A percentile compares a stretch with the other conserved stretches of the same genome.
phyloP scores from a whole-genome alignment of 2,797 vertebrate genomes.

The Sternotherus odoratus region DNA sequence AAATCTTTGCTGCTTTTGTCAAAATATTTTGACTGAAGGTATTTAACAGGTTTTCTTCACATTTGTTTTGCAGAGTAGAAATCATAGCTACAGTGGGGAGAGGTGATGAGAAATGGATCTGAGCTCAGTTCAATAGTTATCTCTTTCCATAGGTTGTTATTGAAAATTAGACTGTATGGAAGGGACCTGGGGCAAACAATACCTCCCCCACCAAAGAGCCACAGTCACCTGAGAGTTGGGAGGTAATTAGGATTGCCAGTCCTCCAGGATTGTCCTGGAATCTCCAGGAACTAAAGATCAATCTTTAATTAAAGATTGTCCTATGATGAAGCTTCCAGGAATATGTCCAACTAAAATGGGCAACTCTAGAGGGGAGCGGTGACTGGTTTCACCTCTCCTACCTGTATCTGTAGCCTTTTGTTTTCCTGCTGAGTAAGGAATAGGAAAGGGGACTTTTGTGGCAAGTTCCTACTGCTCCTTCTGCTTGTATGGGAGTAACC shows the following conservation, averaged over 20 bases:
- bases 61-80: neutral
- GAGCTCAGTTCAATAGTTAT: constrained; percentile 4
- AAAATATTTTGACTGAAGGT: neutral
- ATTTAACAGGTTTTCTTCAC: neutral
- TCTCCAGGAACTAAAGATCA: too few species aligned
- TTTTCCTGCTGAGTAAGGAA: neutral
- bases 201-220: neutral
- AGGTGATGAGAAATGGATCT: neutral
- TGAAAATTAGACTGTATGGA: neutral
- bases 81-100: neutral
- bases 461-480: neutral
- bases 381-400: neutral
- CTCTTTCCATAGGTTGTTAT: neutral
- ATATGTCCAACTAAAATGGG: too few species aligned
- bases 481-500: neutral
- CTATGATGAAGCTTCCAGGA: too few species aligned
- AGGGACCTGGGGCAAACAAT: neutral
- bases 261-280: too few species aligned
- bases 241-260: too few species aligned
- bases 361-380: neutral
- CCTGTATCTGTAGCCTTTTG: neutral
- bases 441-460: neutral
- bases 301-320: too few species aligned
- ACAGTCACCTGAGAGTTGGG: neutral
- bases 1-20: neutral